These are phyloP conservation scores for Larimichthys polyactis DNA, from an alignment of 2,113 vertebrate genomes.

Conservation along the genomic window DNA sequence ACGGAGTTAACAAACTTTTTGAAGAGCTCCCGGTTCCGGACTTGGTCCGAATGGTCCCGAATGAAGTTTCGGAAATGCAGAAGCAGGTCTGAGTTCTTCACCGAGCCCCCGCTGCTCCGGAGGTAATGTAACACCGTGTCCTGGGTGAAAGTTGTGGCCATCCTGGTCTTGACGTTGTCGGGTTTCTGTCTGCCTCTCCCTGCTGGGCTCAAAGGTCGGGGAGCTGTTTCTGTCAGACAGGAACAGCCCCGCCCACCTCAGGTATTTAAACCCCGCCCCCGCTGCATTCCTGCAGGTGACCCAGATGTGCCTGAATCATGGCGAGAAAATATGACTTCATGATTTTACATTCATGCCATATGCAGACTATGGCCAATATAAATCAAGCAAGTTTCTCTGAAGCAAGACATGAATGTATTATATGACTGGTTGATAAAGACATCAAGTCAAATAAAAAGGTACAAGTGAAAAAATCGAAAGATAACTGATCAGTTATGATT, in stretches of 20 bases:
- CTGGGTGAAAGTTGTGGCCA: slow-evolving; percentile 91
- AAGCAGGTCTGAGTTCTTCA: slow-evolving; percentile 88
- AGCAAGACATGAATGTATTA: too few species aligned
- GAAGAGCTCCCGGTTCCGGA: slow-evolving; percentile 89
- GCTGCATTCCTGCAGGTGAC: slow-evolving; percentile 60
- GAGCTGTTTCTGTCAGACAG: slow-evolving; percentile 25
- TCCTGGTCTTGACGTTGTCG: slow-evolving; percentile 40
- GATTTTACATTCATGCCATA: too few species aligned
- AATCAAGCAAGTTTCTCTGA: too few species aligned
- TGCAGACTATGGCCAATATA: too few species aligned
- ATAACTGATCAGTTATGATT: too few species aligned
- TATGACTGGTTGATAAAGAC: too few species aligned
- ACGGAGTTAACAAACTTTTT: slow-evolving; percentile 93
- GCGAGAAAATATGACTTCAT: too few species aligned
- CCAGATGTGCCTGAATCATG: slow-evolving; percentile 47
- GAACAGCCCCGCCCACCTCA: slow-evolving; percentile 67
- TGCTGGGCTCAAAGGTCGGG: slow-evolving; percentile 62
- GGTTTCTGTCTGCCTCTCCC: background rate
- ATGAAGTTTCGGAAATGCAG: slow-evolving; percentile 88
- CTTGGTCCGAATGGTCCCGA: slow-evolving; percentile 80
- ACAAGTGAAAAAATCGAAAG: too few species aligned
- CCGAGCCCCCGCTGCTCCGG: slow-evolving; percentile 85
- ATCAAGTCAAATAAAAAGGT: too few species aligned
- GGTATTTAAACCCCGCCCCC: slow-evolving; percentile 58
- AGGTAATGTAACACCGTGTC: slow-evolving; percentile 90